phyloP scores from a whole-genome alignment of 2,888 invertebrate species.

The Hemicrepidius hirtus region DNA sequence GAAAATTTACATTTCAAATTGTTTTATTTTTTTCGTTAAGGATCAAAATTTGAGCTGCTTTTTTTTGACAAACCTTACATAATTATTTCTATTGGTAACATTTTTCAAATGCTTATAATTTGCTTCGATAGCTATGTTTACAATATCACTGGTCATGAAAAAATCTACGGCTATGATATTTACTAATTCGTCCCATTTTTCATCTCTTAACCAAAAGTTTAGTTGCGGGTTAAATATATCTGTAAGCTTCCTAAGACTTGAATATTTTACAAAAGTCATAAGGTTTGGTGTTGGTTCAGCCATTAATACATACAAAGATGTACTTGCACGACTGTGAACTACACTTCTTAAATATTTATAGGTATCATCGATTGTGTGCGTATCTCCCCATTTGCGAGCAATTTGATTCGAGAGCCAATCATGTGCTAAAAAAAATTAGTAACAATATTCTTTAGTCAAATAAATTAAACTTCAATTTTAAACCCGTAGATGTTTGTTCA shows the following conservation, averaged over 20 bases:
- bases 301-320: constrained; percentile 1
- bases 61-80: too few species aligned
- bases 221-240: constrained; percentile 77
- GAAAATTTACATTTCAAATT: too few species aligned
- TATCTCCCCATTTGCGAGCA: neutral
- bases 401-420: neutral
- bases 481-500: constrained; percentile 65
- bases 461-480: constrained; percentile 30
- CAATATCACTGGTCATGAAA: constrained; percentile 78
- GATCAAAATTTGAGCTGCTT: too few species aligned
- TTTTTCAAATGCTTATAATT: constrained; percentile 43
- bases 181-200: constrained; percentile 75
- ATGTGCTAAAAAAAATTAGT: neutral
- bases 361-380: neutral
- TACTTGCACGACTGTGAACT: neutral
- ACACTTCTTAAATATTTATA: neutral
- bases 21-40: too few species aligned
- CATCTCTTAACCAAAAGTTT: constrained; percentile 76
- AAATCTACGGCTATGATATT: constrained; percentile 82
- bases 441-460: too few species aligned
- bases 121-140: constrained; percentile 75
- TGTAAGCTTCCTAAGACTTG: neutral
- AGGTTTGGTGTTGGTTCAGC: neutral
- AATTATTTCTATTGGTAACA: too few species aligned
- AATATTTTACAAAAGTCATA: neutral